Evolutionary conservation across 1,140 invertebrate genomes (phyloP).

Genomic region (Diuraphis noxia): DNA sequence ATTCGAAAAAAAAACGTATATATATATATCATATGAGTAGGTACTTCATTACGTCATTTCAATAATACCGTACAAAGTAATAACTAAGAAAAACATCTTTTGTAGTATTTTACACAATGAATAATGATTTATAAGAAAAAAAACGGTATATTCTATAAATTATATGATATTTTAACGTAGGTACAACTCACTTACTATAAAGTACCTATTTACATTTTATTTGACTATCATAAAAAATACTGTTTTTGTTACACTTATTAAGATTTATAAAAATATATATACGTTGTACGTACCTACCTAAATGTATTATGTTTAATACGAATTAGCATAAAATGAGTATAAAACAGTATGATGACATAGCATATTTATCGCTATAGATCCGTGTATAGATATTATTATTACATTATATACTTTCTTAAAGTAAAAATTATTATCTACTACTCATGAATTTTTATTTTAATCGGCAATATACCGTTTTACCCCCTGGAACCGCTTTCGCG

Average conservation of each 20-base stretch:
- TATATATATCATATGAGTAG: background rate
- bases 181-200: background rate
- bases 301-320: slow-evolving; percentile 4
- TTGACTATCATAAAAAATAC: slow-evolving; percentile 16
- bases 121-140: slow-evolving; percentile 27
- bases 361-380: slow-evolving; percentile 34
- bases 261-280: slow-evolving; percentile 15
- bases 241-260: slow-evolving; percentile 25
- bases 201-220: slow-evolving; percentile 41
- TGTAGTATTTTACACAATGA: background rate
- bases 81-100: background rate
- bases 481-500: background rate
- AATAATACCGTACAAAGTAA: slow-evolving; percentile 1
- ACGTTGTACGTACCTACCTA: background rate
- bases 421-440: slow-evolving; percentile 32
- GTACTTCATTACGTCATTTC: background rate
- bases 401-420: background rate
- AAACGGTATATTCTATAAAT: slow-evolving; percentile 24
- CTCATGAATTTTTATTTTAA: background rate
- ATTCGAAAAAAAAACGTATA: background rate
- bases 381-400: background rate
- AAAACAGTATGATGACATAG: slow-evolving; percentile 32
- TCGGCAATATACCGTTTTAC: background rate
- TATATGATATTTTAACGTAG: background rate
- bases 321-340: slow-evolving; percentile 42